Conservation (phyloP, 2,797 vertebrate species). For the Emydoidea blandingii region DNA sequence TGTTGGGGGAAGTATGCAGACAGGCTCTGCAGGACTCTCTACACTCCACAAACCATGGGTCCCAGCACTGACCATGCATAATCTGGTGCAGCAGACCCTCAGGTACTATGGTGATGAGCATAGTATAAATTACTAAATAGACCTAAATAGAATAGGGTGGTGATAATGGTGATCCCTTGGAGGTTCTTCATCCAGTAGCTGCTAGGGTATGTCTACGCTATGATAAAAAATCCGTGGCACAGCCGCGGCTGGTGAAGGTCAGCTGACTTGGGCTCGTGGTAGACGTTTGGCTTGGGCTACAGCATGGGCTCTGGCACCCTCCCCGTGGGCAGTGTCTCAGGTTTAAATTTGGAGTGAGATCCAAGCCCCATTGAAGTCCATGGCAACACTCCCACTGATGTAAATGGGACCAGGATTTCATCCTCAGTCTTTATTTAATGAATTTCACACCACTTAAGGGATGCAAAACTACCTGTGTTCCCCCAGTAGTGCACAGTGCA, state of each 20-base stretch:
- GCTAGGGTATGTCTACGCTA: not conserved
- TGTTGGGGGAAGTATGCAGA: not conserved
- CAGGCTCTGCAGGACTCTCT: not conserved
- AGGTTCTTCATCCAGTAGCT: not conserved
- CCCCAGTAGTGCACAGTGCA: not conserved
- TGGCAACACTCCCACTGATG: not conserved
- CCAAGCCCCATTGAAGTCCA: not conserved
- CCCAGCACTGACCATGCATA: not conserved
- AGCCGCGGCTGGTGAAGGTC: not conserved
- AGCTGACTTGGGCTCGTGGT: not conserved
- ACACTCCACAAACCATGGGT: not conserved
- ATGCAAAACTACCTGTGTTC: not conserved
- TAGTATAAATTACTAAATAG: not conserved
- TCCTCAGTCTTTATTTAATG: not conserved
- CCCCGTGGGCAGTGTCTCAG: not conserved
- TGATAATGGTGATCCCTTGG: not conserved
- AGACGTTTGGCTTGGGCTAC: not conserved
- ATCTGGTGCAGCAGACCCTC: not conserved
- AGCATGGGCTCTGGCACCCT: not conserved
- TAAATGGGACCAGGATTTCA: not conserved
- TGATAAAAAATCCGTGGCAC: not conserved
- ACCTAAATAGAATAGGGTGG: not conserved
- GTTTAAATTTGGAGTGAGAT: not conserved
- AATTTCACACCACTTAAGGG: not conserved
- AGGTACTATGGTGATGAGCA: not conserved